Conservation (phyloP, 2,113 vertebrate species). For the Raja brachyura region DNA sequence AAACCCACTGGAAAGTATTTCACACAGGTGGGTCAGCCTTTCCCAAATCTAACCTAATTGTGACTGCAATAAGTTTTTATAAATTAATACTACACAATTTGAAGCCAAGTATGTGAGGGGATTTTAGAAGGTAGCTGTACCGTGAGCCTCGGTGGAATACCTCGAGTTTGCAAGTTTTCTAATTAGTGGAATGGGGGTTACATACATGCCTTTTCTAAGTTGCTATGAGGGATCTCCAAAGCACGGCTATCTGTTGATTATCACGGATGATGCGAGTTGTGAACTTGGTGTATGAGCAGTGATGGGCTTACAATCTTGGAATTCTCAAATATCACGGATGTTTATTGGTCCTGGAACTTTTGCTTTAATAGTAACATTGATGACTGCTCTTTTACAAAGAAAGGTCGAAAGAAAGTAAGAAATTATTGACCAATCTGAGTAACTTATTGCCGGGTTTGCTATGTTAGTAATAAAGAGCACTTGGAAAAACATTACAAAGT, state of each 20-base stretch:
- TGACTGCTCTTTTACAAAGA: neutral
- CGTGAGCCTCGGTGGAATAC: neutral
- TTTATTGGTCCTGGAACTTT: neutral
- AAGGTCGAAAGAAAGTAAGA: neutral
- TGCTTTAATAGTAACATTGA: neutral
- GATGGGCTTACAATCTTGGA: neutral
- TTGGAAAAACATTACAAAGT: too few species aligned
- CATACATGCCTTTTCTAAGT: neutral
- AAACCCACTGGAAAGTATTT: constrained; percentile 91
- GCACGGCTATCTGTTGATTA: neutral
- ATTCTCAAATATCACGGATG: neutral
- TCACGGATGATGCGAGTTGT: neutral
- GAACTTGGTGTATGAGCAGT: neutral
- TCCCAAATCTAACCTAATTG: neutral
- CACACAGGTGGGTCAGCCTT: constrained; percentile 71
- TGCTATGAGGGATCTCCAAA: neutral
- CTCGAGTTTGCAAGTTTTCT: neutral
- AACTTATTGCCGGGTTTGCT: too few species aligned
- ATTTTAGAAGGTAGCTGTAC: neutral
- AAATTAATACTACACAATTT: neutral
- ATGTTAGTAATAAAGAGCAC: too few species aligned
- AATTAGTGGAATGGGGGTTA: neutral
- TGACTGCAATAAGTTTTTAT: neutral
- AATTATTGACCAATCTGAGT: too few species aligned
- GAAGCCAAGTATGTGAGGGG: neutral